Conservation (phyloP, 2,797 vertebrate species). For the Eurystomus glaucurus region DNA sequence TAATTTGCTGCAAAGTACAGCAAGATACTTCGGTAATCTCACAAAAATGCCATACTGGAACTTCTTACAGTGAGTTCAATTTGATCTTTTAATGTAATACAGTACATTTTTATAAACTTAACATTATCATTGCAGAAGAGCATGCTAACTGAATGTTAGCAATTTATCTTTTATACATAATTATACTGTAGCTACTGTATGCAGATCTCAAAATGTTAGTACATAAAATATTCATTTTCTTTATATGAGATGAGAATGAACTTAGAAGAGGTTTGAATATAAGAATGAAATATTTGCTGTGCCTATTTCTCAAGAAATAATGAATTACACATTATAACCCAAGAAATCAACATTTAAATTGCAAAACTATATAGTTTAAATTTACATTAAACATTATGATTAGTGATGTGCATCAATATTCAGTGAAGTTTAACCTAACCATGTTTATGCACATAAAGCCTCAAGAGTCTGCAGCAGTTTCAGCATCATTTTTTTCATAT, state of each 20-base stretch:
- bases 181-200: constrained; percentile 77
- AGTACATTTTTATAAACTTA: constrained; percentile 81
- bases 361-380: constrained; percentile 77
- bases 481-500: constrained; percentile 68
- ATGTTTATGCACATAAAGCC: constrained; percentile 82
- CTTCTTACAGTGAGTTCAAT: constrained; percentile 75
- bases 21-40: constrained; percentile 70
- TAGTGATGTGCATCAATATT: constrained; percentile 72
- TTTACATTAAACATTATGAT: constrained; percentile 76
- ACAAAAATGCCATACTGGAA: constrained; percentile 75
- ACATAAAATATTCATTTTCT: constrained; percentile 80
- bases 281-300: constrained; percentile 75
- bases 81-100: constrained; percentile 80
- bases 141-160: constrained; percentile 80
- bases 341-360: constrained; percentile 77
- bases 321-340: constrained; percentile 74
- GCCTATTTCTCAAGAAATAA: constrained; percentile 81
- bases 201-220: constrained; percentile 81
- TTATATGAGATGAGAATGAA: constrained; percentile 73
- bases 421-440: constrained; percentile 70
- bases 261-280: constrained; percentile 69
- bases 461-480: constrained; percentile 75
- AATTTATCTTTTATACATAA: constrained; percentile 76
- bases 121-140: constrained; percentile 77
- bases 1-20: constrained; percentile 66